Base-by-base conservation (phyloP, 2,113 vertebrate species). In the Centropus bengalensis region DNA sequence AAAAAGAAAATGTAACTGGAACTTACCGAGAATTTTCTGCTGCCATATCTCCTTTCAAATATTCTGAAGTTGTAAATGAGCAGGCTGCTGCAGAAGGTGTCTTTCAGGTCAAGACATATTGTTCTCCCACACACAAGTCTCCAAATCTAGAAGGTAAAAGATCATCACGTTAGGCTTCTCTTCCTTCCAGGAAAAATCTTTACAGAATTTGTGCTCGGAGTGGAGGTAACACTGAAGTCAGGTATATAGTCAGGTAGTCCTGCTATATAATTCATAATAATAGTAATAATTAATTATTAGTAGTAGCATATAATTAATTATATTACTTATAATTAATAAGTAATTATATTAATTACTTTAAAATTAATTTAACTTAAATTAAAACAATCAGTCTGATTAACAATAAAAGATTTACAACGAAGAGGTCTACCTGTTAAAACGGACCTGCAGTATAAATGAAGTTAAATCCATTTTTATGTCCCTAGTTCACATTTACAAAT, bases 21-120 rank as follows among this genome's bases (percentile, higher is more conserved):
- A 98, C 98, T 98, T 97, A 98, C 98, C 42, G 98, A 97, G 97
- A 98, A 98, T 97, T 98, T 98, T 95, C 97, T 97, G 96, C 98
- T 98, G 86, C 98, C 98, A 14, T 98, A 98, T 98, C 98, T 97
- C 98, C 98, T 98, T 97, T 98, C 98, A 97, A 98, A 98, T 97
- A 98, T 98, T 89, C 98, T 98, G 54, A 98, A 98, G 95, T 98
- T 98, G 96, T 98, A 98, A 94, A 98, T 98, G 51, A 98, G 98
- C 60, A 98, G 94, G 89, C 98, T 97, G 95, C 98, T 98, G 95
- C 98, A 98, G 96, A 98, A 98, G 33, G 98, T 97, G 69, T 98
- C 98, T 95, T 98, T 98, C 92, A 98, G 91, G 96, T 98, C 98
- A 83, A 98, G 98, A 88, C 98, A 98, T 96, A 98, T 75, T 70